phyloP scores from a whole-genome alignment of 2,113 vertebrate genomes.

The Osmerus eperlanus region DNA sequence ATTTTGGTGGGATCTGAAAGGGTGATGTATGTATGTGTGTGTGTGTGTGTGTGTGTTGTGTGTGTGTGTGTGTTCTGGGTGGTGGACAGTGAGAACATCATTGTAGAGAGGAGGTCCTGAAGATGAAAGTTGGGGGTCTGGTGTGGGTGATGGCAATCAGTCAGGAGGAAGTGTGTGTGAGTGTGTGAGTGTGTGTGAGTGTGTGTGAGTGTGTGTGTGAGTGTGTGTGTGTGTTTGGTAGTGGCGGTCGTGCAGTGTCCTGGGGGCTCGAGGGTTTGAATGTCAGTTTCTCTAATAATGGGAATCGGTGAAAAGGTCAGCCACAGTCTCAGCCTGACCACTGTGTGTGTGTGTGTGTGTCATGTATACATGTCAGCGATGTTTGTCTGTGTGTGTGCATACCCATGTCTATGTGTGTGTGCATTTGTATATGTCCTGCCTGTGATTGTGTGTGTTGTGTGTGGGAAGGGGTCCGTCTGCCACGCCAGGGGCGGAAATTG shows the following conservation, averaged over 20 bases:
- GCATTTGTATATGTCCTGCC: conserved; percentile 5
- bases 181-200: background rate
- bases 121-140: background rate
- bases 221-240: conserved; percentile 14
- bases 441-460: background rate
- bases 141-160: background rate
- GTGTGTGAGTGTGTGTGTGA: background rate
- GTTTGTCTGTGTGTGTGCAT: conserved; percentile 20
- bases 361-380: background rate
- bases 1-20: no score
- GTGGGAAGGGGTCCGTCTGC: conserved; percentile 34
- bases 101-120: no score
- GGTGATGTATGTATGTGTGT: no score
- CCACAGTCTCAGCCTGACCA: conserved; percentile 64
- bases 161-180: background rate
- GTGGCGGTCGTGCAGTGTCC: conserved; percentile 57
- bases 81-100: background rate
- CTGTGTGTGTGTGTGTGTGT: conserved; percentile 18
- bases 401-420: conserved; percentile 12
- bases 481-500: conserved; percentile 69
- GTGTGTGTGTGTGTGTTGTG: conserved; percentile 26
- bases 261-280: conserved; percentile 71
- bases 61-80: conserved; percentile 8
- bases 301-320: conserved; percentile 77
- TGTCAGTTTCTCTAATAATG: conserved; percentile 79